phyloP scores from a whole-genome alignment of 2,113 vertebrate genomes.

The Ornithorhynchus anatinus region DNA sequence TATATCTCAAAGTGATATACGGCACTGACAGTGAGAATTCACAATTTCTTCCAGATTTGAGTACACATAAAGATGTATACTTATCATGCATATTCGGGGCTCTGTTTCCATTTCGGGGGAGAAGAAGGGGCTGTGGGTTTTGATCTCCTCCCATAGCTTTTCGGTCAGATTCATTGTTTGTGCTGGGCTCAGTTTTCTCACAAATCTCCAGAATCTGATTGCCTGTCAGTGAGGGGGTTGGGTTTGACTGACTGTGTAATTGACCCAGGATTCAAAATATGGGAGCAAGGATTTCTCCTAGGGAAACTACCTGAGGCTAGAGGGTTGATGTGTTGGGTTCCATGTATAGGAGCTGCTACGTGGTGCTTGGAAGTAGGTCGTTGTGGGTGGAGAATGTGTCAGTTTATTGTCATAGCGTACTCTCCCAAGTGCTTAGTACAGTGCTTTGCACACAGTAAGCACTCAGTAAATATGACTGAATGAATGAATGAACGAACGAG shows the following conservation, averaged over 20 bases:
- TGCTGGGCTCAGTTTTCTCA: neutral
- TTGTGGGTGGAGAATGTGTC: no score
- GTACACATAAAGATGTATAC: neutral
- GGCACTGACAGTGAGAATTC: slow-evolving; percentile 87
- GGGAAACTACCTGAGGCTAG: no score
- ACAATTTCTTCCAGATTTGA: slow-evolving; percentile 74
- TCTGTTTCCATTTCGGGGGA: neutral
- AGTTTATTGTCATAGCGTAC: no score
- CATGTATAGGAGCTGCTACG: no score
- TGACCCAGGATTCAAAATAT: neutral
- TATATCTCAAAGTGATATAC: slow-evolving; percentile 98
- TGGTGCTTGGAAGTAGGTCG: no score
- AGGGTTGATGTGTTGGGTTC: neutral
- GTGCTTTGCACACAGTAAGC: no score
- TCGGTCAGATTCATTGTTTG: accelerated
- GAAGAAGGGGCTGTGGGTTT: neutral
- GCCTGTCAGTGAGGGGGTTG: neutral
- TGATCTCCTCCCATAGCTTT: neutral
- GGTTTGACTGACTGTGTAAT: neutral
- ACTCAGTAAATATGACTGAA: no score
- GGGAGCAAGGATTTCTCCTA: neutral
- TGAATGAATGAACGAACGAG: no score
- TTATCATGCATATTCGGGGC: neutral
- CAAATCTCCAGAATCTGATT: neutral
- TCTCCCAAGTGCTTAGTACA: no score